These are phyloP conservation scores for Agriopis marginaria DNA, from an alignment of 2,888 invertebrate species.

Conservation along the genomic window DNA sequence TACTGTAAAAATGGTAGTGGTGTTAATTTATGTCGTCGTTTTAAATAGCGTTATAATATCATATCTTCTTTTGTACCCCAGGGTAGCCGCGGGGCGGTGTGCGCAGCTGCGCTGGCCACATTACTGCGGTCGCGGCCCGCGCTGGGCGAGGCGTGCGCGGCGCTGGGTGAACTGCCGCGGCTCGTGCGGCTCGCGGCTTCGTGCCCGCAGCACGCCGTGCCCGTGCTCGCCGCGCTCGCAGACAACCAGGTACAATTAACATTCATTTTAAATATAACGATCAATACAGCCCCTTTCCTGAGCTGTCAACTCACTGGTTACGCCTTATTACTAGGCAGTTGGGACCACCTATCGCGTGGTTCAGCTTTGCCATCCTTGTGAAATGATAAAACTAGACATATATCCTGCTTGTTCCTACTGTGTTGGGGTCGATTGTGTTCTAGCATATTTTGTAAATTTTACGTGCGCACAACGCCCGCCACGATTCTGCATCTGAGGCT, in stretches of 20 bases:
- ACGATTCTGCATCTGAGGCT: neutral
- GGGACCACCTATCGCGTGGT: no score
- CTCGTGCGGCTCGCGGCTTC: conserved; percentile 91
- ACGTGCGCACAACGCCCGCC: neutral
- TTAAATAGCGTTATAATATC: neutral
- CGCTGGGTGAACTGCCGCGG: conserved; percentile 95
- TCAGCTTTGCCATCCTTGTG: no score
- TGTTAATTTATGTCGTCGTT: no score
- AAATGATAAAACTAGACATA: no score
- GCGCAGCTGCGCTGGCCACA: conserved; percentile 94
- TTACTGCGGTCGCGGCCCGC: conserved; percentile 94
- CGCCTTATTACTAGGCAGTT: no score
- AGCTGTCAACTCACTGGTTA: no score
- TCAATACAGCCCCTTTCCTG: no score
- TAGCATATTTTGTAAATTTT: neutral
- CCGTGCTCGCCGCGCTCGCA: conserved; percentile 95
- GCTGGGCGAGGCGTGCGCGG: conserved; percentile 94
- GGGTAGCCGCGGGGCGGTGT: conserved; percentile 91
- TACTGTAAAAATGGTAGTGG: no score
- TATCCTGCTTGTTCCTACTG: no score
- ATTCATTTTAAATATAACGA: neutral
- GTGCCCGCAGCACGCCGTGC: conserved; percentile 92
- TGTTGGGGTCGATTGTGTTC: no score
- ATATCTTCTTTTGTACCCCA: conserved; percentile 56
- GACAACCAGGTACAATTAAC: conserved; percentile 89